Evolutionary conservation across 1,140 invertebrate species (phyloP).

Genomic region (Mylabris phalerata): DNA sequence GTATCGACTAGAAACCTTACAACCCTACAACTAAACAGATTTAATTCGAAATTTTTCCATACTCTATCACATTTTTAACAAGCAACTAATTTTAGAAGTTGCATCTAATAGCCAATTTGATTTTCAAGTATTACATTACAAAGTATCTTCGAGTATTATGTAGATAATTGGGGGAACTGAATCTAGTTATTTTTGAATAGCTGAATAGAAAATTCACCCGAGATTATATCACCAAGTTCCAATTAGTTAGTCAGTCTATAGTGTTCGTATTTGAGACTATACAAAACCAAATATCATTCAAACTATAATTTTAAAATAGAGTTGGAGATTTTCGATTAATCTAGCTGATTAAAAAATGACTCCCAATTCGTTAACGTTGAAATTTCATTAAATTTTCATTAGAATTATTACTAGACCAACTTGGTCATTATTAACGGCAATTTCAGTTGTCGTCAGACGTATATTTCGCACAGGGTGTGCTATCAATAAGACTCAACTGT

Average conservation of each 20-base stretch:
- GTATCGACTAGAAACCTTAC: too few species aligned
- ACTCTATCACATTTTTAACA: too few species aligned
- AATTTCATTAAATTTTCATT: constrained; percentile 27
- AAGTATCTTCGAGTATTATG: too few species aligned
- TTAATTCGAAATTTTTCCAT: too few species aligned
- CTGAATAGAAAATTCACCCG: neutral
- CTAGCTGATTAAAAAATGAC: too few species aligned
- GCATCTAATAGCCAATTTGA: too few species aligned
- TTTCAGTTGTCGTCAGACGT: constrained; percentile 17
- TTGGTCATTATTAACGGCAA: constrained; percentile 21
- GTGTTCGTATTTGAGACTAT: neutral
- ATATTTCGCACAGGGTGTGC: constrained; percentile 23
- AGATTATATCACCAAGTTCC: constrained; percentile 11
- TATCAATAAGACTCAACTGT: constrained; percentile 27
- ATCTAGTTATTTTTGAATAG: too few species aligned
- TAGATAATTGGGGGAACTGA: too few species aligned
- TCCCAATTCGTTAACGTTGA: neutral
- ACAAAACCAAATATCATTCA: constrained; percentile 13
- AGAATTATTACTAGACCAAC: constrained; percentile 18
- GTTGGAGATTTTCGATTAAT: too few species aligned
- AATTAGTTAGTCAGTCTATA: constrained; percentile 10
- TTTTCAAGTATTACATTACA: too few species aligned
- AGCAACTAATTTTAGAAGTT: too few species aligned
- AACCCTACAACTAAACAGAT: too few species aligned
- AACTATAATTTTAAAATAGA: neutral